Evolutionary conservation across 1,140 invertebrate genomes (phyloP).

Genomic region (Pogonognathellus flavescens): DNA sequence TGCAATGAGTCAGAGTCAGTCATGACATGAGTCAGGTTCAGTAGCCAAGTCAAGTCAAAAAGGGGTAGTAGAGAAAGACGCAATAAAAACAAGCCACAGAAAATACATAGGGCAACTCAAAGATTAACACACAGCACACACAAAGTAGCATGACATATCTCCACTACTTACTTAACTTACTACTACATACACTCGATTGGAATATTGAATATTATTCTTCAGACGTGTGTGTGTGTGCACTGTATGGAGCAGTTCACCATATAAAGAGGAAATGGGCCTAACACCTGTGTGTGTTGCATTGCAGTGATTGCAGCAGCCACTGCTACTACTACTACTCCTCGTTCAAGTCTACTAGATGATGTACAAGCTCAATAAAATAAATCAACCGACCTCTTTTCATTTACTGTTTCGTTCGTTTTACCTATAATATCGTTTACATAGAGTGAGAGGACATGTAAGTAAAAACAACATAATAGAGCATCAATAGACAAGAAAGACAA

Average conservation of each 20-base stretch:
- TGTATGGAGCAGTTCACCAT: background rate
- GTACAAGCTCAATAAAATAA: constrained; percentile 9
- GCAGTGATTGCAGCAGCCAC: too few relatives aligned
- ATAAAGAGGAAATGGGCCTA: constrained; percentile 14
- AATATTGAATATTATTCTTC: background rate
- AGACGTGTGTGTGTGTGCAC: background rate
- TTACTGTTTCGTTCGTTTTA: background rate
- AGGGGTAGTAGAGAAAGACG: background rate
- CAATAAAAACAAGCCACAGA: background rate
- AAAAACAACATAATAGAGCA: background rate
- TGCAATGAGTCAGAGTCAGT: background rate
- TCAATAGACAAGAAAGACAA: background rate
- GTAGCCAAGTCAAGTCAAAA: background rate
- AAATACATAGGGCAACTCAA: background rate
- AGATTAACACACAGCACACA: background rate
- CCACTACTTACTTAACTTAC: background rate
- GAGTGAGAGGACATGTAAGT: background rate
- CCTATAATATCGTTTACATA: background rate
- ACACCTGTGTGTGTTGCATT: background rate
- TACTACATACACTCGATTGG: too few relatives aligned
- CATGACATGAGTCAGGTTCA: constrained; percentile 10
- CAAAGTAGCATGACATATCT: background rate
- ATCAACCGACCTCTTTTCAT: constrained; percentile 29
- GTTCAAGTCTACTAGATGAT: background rate
- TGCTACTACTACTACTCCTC: background rate